Evolutionary conservation across 2,888 invertebrate genomes (phyloP), one percentile per base, ranked within the genome.

Genomic region (Papilio elwesi): DNA sequence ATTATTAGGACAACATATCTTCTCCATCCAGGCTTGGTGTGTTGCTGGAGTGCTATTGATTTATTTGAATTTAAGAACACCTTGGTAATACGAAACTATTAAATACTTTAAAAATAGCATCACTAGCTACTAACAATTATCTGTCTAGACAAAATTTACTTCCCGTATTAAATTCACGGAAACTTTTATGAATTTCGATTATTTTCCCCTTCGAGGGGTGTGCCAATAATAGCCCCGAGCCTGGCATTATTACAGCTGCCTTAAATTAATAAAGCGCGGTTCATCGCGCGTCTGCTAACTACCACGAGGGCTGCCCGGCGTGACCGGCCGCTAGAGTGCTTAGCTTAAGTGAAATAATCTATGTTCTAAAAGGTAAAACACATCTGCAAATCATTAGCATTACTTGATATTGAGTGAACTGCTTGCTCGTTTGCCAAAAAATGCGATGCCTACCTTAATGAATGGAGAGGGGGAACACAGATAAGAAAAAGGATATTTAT

Each of bases 161-260:
- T 26, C 4, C 10, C n/a, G 9, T 48, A 55, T 68, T 55, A 57
- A 68, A 68, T 48, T 48, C 47, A 59, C n/a, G 47, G 57, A 68
- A 57, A 49, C 16, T 59, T 68, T 57, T 57, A 68, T 68, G 68
- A 68, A 49, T 49, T 67, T 53, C 67, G 59, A 53, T 67, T 67
- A 67, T 55, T 68, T 59, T 36, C 68, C 68, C 16, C 68, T 36
- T 49, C 47, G 57, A 68, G 68, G n/a, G 68, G 68, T 55, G 59
- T 12, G 68, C 16, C 47, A 68, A 10, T 68, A 59, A 68, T 59
- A 68, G 68, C 68, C 36, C 49, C 36, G 48, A 26, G 49, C 47
- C 59, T 68, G 68, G 36, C 57, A 68, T 68, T 68, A 68, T 57
- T 48, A 68, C 59, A 68, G 57, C 59, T 26, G 26, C n/a, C 10